Evolutionary conservation across 2,888 invertebrate genomes (phyloP), one percentile per base, ranked within the genome.

Genomic region (Epiblema foenella): DNA sequence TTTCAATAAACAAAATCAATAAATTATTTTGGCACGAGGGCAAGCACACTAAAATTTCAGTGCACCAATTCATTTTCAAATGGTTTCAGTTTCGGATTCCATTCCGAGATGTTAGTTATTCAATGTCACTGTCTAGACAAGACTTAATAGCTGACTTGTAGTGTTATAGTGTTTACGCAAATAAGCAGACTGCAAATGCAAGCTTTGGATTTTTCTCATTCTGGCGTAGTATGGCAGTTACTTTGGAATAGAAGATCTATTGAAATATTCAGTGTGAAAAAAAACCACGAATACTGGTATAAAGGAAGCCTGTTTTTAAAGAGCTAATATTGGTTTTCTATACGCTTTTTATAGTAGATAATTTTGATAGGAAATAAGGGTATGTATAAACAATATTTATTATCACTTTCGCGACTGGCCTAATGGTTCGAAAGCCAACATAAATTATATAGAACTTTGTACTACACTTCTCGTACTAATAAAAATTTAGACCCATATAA

Each of bases 11-110:
- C 17, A 17, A 15, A 46, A 63, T 62, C 9, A 42, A 46, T 42
- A 64, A 11, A 33, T n/a, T 33, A 54, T 60, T 70, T 70, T 70
- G 70, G 70, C 70, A 70, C 70, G 59, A 49, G n/a, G 17, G 33
- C 52, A 64, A 69, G 37, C 63, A 58, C 52, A 46, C 46, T 29
- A 37, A 60, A 66, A 37, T 70, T 65, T 46, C 18, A 70, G 52
- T 66, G 59, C 59, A 57, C 18, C 20, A 37, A 64, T 70, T 56
- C n/a, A 59, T 52, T 52, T 59, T 60, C 20, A 68, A 10, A 52
- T 52, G 9, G 12, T 15, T 39, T 49, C 18, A 8, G 39, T 57
- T 51, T n/a, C 18, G 33, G 60, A 42, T 68, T 9, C n/a, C n/a
- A 10, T 62, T 33, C 12, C 29, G 60, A 33, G 4, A 17, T 39